Evolutionary conservation across 2,797 vertebrate species (phyloP).

Genomic region (Arrhamphus sclerolepis): DNA sequence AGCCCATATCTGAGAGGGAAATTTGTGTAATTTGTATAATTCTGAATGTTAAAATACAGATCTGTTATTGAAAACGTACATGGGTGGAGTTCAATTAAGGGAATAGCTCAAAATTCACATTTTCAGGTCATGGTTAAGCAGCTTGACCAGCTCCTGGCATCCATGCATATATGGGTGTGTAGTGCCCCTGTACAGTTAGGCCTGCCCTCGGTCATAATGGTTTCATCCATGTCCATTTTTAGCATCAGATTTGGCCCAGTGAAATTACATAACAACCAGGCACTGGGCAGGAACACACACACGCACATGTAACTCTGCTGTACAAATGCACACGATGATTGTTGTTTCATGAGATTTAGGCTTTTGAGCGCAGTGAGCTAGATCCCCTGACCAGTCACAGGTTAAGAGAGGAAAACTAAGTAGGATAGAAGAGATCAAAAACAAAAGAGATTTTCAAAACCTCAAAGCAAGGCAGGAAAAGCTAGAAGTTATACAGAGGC

Average conservation of each 20-base stretch:
- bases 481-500: conserved; percentile 9
- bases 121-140: conserved; percentile 38
- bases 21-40: neutral
- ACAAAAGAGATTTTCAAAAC: conserved; percentile 30
- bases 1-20: neutral
- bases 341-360: conserved; percentile 78
- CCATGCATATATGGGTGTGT: conserved; percentile 17
- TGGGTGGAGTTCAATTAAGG: neutral
- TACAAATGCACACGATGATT: conserved; percentile 58
- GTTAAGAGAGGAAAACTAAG: conserved; percentile 42
- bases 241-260: conserved; percentile 75
- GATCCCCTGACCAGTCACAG: conserved; percentile 66
- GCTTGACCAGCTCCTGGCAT: conserved; percentile 25
- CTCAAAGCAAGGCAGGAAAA: conserved; percentile 13
- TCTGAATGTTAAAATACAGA: neutral
- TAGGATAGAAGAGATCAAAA: conserved; percentile 36
- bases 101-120: conserved; percentile 18
- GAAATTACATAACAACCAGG: conserved; percentile 73
- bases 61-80: conserved; percentile 1
- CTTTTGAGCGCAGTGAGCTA: conserved; percentile 61
- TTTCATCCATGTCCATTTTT: conserved; percentile 82
- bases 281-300: conserved; percentile 62
- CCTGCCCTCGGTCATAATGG: conserved; percentile 72
- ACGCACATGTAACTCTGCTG: conserved; percentile 13
- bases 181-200: conserved; percentile 55